A percentile compares a stretch with the other conserved stretches of the same genome.
Conservation (phyloP, 2,888 invertebrate species). For the Germaria angustata region DNA sequence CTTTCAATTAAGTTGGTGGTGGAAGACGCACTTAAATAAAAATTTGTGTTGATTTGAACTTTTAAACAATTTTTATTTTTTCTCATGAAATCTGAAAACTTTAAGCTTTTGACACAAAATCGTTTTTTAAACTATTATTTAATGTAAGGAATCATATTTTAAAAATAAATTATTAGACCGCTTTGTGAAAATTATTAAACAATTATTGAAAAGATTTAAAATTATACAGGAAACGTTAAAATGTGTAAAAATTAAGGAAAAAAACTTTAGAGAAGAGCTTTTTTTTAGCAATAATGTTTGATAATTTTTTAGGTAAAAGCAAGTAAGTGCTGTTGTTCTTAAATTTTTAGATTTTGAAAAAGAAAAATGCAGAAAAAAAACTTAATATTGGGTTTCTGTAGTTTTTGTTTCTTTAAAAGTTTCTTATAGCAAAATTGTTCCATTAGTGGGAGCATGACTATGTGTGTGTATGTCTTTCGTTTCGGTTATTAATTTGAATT, state of each 20-base stretch:
- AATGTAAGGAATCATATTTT: too few relatives aligned
- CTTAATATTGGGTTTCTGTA: constrained; percentile 36
- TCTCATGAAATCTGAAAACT: background rate
- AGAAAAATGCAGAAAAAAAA: background rate
- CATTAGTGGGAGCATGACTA: constrained; percentile 54
- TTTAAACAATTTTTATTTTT: too few relatives aligned
- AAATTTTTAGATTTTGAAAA: constrained; percentile 31
- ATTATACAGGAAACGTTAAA: background rate
- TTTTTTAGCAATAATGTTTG: constrained; percentile 54
- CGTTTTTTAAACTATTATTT: too few relatives aligned
- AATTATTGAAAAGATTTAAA: background rate
- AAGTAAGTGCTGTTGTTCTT: constrained; percentile 66
- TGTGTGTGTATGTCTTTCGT: constrained; percentile 26
- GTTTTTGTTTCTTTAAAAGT: constrained; percentile 39
- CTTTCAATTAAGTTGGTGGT: too few relatives aligned
- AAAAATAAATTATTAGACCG: constrained; percentile 6
- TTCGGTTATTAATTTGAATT: constrained; percentile 30
- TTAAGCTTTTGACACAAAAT: too few relatives aligned
- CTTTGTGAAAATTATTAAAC: background rate
- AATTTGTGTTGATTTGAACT: too few relatives aligned
- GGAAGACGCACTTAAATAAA: too few relatives aligned
- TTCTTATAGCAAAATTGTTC: constrained; percentile 43
- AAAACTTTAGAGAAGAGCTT: constrained; percentile 41
- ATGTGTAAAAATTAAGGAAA: background rate
- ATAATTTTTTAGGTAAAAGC: constrained; percentile 57